Conservation (phyloP, 2,797 vertebrate genomes). For the Pantherophis vulpinus region DNA sequence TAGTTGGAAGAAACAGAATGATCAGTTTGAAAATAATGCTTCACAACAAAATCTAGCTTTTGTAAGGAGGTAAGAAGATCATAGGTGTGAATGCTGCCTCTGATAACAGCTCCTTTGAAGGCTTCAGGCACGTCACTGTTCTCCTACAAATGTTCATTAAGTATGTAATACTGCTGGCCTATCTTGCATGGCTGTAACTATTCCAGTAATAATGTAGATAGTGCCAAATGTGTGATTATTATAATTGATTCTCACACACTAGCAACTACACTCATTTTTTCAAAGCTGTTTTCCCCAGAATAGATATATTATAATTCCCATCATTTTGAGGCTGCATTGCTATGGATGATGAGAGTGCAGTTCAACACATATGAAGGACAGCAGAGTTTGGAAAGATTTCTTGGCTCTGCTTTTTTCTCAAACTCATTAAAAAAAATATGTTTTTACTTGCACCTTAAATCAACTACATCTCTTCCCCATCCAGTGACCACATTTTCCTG, state of each 20-base stretch:
- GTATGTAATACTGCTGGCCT: neutral
- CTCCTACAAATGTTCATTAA: neutral
- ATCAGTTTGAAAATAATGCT: too few relatives aligned
- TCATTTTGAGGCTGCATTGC: neutral
- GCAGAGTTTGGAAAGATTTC: neutral
- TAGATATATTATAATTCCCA: neutral
- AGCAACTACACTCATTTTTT: neutral
- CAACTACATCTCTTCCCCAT: neutral
- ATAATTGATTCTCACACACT: neutral
- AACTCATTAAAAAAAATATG: neutral
- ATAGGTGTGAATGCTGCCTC: neutral
- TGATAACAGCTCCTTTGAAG: neutral
- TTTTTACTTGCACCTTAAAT: neutral
- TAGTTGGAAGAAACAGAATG: neutral
- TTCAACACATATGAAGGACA: neutral
- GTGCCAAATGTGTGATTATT: neutral
- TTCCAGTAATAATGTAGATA: neutral
- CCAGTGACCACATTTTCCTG: neutral
- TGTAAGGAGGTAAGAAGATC: neutral
- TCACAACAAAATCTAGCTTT: neutral
- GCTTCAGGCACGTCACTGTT: neutral
- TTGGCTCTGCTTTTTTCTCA: neutral
- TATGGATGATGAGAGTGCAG: neutral
- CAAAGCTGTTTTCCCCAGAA: neutral
- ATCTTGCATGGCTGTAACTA: neutral